Base-by-base conservation (phyloP, 2,888 invertebrate genomes). In the Drosophila meridiana region DNA sequence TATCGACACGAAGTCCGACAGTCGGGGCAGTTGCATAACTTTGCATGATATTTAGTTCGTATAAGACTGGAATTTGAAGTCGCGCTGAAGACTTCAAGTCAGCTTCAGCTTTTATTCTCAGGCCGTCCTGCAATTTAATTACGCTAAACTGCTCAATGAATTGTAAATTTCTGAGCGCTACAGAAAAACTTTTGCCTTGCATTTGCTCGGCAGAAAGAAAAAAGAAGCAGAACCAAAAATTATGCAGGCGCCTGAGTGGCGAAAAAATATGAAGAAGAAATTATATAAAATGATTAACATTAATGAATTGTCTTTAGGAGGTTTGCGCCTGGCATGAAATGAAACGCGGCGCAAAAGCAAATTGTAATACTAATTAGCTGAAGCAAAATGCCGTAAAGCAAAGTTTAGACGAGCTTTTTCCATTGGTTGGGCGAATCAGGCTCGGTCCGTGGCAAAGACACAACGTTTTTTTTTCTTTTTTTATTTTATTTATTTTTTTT, bases 331-430 rank as follows among this genome's bases (percentile, higher is more conserved):
- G 61, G 14, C 71, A 66, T 40, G 57, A 73, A 83, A 80, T 55
- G 82, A 82, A 78, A 69, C 65, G 64, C 32, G 59, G 64, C 62
- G 59, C 72, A 72, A 73, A 83, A 70, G 80, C 69, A 82, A 91
- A 90, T 90, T 89, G 89, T 83, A 87, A 84, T 84, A 80, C 89
- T 91, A 89, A 89, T 89, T 89, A 89, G 88, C 73, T 70, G 71
- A 82, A 63, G 81, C 78, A 77, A 77, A 82, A 72, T 67, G 70
- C 78, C 74, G 78, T 76, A 75, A 76, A 73, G 69, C 67, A 78
- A 80, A 83, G 82, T 85, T 72, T 87, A 76, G 70, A 72, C 76
- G 83, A 84, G 85, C 69, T 87, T 89, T 65, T 50, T 42, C 48
- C 43, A 59, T 47, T 48, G 38, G 63, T 28, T 56, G 14, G 61